Evolutionary conservation across 1,140 invertebrate species (phyloP), one percentile per base, ranked within the genome.

Genomic region (Ericerus pela): DNA sequence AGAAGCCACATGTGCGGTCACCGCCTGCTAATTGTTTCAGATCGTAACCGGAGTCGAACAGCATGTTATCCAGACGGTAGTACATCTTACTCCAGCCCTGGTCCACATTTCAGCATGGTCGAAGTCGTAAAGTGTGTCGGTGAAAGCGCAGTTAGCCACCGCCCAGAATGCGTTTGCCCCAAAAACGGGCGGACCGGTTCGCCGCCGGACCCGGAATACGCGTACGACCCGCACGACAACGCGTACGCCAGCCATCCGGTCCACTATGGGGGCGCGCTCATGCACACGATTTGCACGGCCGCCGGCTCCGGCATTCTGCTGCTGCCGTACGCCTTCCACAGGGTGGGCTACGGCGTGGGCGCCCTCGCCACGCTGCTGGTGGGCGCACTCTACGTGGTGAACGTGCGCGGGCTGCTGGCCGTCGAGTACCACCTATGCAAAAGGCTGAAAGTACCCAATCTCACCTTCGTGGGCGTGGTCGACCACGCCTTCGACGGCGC

Each of bases 381-480:
- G 27, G 68, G 65, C 4, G 22, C 12, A 10, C 22, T 47, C 2
- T 47, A 47, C 20, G 10, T 47, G 16, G 20, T 24, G 8, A 24
- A 24, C 26, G 22, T 47, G 26, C 41, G 16, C 14, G 6, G 22
- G 10, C 26, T 47, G 14, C 4, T 47, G 20, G 41, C 22, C 16
- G 41, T 47, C 4, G 41, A 47, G 64, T 79, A 79, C 59, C 64
- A 63, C 24, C 64, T 78, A 18, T 79, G 77, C 63, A 75, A 75
- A 56, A 62, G 65, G 0, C 61, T 68, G 37, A 67, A 68, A 5
- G 74, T 79, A 30, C 76, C 77, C 0, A 71, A 76, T 27, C 68
- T 79, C 18, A 74, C 74, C 30, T 82, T 81, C 65, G 78, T 79
- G 0, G 73, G 76, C 37, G 74, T 79, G 5, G 79, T 81, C 74